Conservation (phyloP, 2,113 vertebrate genomes). For the Pyxicephalus adspersus region DNA sequence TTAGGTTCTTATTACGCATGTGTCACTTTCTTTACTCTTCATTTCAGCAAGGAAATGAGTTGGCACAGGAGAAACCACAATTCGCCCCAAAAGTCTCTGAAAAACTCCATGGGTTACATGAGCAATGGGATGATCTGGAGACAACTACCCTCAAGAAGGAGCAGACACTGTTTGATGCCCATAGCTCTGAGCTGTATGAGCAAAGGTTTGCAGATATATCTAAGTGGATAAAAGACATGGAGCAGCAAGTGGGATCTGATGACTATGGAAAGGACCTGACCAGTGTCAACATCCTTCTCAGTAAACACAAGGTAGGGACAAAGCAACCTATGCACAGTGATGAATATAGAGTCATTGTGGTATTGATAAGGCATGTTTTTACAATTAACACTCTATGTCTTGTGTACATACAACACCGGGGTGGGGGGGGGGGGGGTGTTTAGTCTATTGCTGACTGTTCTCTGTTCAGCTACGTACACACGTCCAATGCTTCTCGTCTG, state of each 20-base stretch:
- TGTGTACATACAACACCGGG: no score
- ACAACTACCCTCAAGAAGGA: constrained; percentile 80
- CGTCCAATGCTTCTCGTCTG: no score
- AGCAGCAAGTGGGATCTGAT: constrained; percentile 79
- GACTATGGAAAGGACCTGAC: constrained; percentile 88
- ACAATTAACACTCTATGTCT: no score
- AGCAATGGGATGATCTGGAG: constrained; percentile 81
- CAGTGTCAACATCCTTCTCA: constrained; percentile 87
- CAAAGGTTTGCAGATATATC: constrained; percentile 82
- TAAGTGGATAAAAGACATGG: constrained; percentile 80
- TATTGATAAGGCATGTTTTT: no score
- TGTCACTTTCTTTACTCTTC: neutral
- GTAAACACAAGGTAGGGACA: constrained; percentile 82
- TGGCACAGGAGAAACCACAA: constrained; percentile 81
- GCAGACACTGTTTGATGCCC: constrained; percentile 82
- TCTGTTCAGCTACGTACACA: no score
- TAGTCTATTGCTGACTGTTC: no score
- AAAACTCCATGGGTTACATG: constrained; percentile 76
- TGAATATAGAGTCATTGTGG: no score
- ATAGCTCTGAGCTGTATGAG: constrained; percentile 82
- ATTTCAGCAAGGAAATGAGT: constrained; percentile 82
- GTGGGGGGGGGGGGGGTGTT: no score
- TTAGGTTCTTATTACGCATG: no score
- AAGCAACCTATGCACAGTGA: neutral
- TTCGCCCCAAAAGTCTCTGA: constrained; percentile 71